These are phyloP conservation scores for Melospiza melodia DNA, from an alignment of 2,113 vertebrate genomes.

Conservation along the genomic window DNA sequence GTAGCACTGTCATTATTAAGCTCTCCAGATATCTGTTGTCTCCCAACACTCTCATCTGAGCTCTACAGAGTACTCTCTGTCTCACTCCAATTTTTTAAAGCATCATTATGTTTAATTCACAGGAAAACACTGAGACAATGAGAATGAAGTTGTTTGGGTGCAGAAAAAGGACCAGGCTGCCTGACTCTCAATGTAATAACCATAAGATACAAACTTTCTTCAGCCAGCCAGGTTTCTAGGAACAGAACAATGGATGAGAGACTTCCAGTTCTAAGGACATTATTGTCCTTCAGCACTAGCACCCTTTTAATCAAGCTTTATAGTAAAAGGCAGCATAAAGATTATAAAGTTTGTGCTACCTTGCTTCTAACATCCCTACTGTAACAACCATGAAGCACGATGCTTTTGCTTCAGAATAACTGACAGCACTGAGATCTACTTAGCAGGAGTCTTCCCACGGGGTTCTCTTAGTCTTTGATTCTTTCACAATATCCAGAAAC, in stretches of 20 bases:
- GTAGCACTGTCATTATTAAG: not conserved
- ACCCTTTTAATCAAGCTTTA: not conserved
- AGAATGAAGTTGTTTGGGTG: not conserved
- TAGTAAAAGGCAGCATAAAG: not conserved
- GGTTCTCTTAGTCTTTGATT: not conserved
- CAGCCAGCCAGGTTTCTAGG: not conserved
- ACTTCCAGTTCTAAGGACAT: not conserved
- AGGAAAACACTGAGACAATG: not conserved
- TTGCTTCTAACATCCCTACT: not conserved
- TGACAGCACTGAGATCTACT: not conserved
- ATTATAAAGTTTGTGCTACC: not conserved
- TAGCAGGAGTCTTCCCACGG: not conserved
- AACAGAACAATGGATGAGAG: not conserved
- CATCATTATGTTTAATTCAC: not conserved
- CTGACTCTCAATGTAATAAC: not conserved
- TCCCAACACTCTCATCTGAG: not conserved
- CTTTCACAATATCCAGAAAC: not conserved
- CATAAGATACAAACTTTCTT: not conserved
- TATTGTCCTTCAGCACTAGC: not conserved
- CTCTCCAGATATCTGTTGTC: not conserved
- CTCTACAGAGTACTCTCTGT: not conserved
- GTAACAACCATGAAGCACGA: not conserved
- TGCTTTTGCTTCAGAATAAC: not conserved
- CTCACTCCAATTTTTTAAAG: not conserved
- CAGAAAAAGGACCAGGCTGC: not conserved